Evolutionary conservation across 2,113 vertebrate species (phyloP).

Genomic region (Coptodon bakossiorum): DNA sequence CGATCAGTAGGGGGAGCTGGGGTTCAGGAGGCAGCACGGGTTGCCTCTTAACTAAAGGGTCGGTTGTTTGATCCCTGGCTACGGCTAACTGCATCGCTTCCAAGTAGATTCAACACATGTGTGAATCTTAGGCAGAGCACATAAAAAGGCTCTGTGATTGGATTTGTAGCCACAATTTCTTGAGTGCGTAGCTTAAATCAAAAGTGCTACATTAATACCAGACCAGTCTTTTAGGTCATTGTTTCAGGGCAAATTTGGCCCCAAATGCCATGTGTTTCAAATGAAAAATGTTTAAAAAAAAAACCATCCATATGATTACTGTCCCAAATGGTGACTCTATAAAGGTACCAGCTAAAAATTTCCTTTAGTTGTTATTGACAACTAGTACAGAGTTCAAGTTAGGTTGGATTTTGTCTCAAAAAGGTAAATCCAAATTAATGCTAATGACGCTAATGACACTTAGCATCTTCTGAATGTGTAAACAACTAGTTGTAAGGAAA

Average conservation of each 20-base stretch:
- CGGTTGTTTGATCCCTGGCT: background rate
- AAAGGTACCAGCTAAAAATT: rapidly evolving
- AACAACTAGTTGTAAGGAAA: background rate
- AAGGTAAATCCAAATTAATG: background rate
- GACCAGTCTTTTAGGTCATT: background rate
- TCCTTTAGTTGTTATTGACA: background rate
- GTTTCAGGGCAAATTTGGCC: background rate
- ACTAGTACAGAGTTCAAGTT: background rate
- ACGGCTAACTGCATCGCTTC: rapidly evolving
- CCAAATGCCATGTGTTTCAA: background rate
- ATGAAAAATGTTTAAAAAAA: background rate
- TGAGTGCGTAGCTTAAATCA: background rate
- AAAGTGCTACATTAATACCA: background rate
- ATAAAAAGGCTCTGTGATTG: background rate
- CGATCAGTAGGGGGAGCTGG: background rate
- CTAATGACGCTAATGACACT: background rate
- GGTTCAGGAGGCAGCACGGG: background rate
- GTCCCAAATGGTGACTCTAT: background rate
- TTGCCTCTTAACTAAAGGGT: background rate
- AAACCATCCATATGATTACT: background rate
- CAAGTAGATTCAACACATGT: background rate
- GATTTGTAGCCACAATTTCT: background rate
- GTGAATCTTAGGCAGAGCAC: background rate
- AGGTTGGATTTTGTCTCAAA: background rate
- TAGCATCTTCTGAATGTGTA: background rate